A percentile compares a stretch with the other conserved stretches of the same genome.
Conservation (phyloP, 2,113 vertebrate species). For the Prionailurus viverrinus region DNA sequence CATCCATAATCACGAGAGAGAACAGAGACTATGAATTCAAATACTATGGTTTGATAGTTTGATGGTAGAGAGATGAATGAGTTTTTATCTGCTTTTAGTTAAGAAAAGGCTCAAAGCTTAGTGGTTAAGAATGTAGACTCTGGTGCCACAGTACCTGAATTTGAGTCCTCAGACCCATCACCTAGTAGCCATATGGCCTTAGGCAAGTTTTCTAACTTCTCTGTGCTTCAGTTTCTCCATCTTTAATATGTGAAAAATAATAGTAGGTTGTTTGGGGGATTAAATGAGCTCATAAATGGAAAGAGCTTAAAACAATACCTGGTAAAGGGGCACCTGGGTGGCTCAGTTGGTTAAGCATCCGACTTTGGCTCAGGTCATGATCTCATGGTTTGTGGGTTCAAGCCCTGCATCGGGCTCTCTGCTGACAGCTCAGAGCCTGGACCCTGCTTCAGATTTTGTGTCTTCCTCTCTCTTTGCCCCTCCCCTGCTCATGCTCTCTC, state of each 20-base stretch:
- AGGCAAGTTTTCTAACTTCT: neutral
- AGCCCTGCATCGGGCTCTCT: no score
- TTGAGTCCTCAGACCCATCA: neutral
- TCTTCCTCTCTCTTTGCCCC: no score
- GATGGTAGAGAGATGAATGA: neutral
- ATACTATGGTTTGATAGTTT: neutral
- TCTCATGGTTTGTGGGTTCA: no score
- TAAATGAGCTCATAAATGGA: neutral
- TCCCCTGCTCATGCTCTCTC: no score
- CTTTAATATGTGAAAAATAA: constrained; percentile 22
- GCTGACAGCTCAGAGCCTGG: no score
- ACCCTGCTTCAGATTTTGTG: no score
- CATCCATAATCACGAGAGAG: neutral
- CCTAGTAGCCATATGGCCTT: neutral
- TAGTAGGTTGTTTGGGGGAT: neutral
- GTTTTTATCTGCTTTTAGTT: neutral
- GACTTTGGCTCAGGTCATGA: no score
- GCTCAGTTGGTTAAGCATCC: no score
- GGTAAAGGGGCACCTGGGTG: neutral
- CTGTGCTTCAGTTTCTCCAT: neutral
- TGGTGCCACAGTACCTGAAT: neutral
- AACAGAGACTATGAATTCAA: neutral
- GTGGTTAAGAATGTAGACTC: neutral
- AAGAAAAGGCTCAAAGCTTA: neutral
- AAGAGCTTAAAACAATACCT: neutral